A percentile compares a stretch with the other conserved stretches of the same genome.
These are phyloP conservation scores for Paedocypris micromegethes DNA, from an alignment of 2,797 vertebrate genomes.

Conservation along the genomic window DNA sequence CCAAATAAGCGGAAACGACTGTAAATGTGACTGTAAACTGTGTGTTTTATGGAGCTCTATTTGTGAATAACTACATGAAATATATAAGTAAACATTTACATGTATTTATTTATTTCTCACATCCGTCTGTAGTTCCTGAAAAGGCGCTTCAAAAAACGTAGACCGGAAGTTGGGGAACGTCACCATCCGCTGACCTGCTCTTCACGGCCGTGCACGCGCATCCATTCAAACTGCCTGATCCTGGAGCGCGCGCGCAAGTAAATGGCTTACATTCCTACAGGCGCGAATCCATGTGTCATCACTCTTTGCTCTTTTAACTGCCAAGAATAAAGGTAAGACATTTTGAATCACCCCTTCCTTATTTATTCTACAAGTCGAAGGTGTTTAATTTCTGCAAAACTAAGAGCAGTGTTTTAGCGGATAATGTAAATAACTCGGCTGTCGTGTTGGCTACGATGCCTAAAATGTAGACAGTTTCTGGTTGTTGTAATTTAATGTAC, in stretches of 20 bases:
- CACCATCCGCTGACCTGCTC: background rate
- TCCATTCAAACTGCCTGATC: conserved; percentile 29
- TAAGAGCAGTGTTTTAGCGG: background rate
- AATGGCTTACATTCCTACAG: background rate
- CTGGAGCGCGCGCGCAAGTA: conserved; percentile 11
- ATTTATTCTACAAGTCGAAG: background rate
- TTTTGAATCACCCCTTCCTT: background rate
- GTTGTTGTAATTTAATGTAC: too few relatives aligned
- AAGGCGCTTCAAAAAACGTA: background rate
- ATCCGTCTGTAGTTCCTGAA: too few relatives aligned
- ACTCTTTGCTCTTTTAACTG: background rate
- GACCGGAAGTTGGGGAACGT: conserved; percentile 25
- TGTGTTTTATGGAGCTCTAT: too few relatives aligned
- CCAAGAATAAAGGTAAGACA: conserved; percentile 6
- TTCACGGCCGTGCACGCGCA: conserved; percentile 3
- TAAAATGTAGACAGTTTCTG: too few relatives aligned
- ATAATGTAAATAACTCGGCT: conserved; percentile 1
- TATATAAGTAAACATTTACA: too few relatives aligned
- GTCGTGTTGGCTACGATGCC: background rate
- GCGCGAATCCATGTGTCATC: background rate
- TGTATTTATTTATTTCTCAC: too few relatives aligned
- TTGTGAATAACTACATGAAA: too few relatives aligned
- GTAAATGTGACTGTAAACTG: too few relatives aligned
- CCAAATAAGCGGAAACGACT: too few relatives aligned
- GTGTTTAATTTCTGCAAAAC: background rate